These are phyloP conservation scores for Phortica magna DNA, from an alignment of 2,888 invertebrate genomes.

Conservation along the genomic window DNA sequence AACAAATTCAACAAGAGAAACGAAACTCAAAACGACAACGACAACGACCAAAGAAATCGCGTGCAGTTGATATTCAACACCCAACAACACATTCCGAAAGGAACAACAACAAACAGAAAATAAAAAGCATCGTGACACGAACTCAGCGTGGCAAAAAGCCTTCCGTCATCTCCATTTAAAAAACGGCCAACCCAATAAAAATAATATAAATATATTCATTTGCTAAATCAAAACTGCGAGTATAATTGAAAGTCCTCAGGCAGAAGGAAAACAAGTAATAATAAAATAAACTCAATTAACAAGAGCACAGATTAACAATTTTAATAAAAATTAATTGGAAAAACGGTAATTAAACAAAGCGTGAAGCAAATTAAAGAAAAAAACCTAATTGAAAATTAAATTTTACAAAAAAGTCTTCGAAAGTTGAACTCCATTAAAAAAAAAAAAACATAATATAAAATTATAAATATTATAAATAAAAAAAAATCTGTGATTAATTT, in stretches of 20 bases:
- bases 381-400: constrained; percentile 25
- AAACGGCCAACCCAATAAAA: constrained; percentile 74
- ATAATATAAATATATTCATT: constrained; percentile 36
- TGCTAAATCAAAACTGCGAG: constrained; percentile 38
- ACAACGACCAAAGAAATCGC: constrained; percentile 19
- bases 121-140: neutral
- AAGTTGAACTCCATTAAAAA: neutral
- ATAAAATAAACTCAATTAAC: constrained; percentile 40
- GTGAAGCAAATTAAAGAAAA: neutral
- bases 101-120: neutral
- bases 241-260: constrained; percentile 41
- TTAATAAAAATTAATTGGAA: constrained; percentile 28
- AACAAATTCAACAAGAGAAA: constrained; percentile 43
- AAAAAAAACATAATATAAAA: constrained; percentile 22
- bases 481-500: constrained; percentile 72
- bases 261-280: constrained; percentile 44
- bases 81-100: neutral
- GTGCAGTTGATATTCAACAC: constrained; percentile 18
- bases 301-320: constrained; percentile 24
- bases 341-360: constrained; percentile 44
- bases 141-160: constrained; percentile 55
- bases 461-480: constrained; percentile 33
- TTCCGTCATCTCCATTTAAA: constrained; percentile 77
- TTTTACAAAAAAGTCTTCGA: constrained; percentile 19
- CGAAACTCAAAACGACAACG: constrained; percentile 35